Conservation (phyloP, 37 sponge, comb jelly and placozoan genomes). For the Chondrilla cf. caribensis region DNA sequence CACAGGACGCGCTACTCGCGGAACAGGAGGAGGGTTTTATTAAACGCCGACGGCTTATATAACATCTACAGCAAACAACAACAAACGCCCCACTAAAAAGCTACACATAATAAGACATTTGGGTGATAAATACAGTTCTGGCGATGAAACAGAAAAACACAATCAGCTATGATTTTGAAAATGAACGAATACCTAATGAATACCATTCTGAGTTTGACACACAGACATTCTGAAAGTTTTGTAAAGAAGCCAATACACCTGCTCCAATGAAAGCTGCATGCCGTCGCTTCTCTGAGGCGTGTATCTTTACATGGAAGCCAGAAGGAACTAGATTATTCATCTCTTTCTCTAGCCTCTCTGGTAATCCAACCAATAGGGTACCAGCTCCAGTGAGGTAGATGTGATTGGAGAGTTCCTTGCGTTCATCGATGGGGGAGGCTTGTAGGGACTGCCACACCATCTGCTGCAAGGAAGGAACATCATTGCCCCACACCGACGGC, state of each 20-base stretch:
- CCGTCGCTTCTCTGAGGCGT: slow-evolving; percentile 46
- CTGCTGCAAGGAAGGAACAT: slow-evolving; percentile 59
- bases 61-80: too few species aligned
- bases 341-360: slow-evolving; percentile 72
- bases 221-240: slow-evolving; percentile 48
- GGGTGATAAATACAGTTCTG: too few species aligned
- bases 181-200: neutral
- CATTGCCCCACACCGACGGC: slow-evolving; percentile 69
- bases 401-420: slow-evolving; percentile 43
- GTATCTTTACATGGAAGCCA: slow-evolving; percentile 49
- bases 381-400: slow-evolving; percentile 74
- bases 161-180: slow-evolving; percentile 5
- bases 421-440: slow-evolving; percentile 69
- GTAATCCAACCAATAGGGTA: slow-evolving; percentile 48
- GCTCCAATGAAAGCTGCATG: slow-evolving; percentile 82
- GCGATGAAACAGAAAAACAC: too few species aligned
- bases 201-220: slow-evolving; percentile 24
- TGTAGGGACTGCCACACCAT: slow-evolving; percentile 71
- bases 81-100: too few species aligned
- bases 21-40: too few species aligned
- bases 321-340: slow-evolving; percentile 28
- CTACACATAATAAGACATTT: too few species aligned
- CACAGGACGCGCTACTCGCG: too few species aligned
- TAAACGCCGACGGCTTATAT: too few species aligned
- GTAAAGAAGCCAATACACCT: slow-evolving; percentile 57